Evolutionary conservation across 2,888 invertebrate genomes (phyloP).

Genomic region (Aradus depressus): DNA sequence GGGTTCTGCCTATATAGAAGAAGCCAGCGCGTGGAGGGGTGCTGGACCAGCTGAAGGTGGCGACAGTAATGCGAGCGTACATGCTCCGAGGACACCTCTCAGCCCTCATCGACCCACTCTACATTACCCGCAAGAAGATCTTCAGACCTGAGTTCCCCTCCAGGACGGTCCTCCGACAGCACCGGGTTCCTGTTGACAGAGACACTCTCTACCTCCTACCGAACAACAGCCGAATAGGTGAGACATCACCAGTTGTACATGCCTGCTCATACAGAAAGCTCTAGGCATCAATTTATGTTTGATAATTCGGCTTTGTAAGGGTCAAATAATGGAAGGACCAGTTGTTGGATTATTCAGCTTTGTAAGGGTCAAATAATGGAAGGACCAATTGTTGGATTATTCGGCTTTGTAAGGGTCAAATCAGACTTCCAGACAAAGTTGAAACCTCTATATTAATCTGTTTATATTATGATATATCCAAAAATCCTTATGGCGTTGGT

Average conservation of each 20-base stretch:
- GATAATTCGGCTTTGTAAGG: too few relatives aligned
- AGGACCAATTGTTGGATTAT: too few relatives aligned
- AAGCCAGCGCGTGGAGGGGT: neutral
- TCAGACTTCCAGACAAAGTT: too few relatives aligned
- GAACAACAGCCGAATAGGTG: slow-evolving; percentile 48
- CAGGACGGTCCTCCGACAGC: slow-evolving; percentile 32
- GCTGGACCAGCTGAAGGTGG: slow-evolving; percentile 7
- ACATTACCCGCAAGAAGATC: slow-evolving; percentile 41
- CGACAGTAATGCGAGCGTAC: slow-evolving; percentile 19
- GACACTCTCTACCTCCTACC: slow-evolving; percentile 56
- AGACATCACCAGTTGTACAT: neutral
- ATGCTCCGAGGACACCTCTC: slow-evolving; percentile 76
- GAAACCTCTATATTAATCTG: too few relatives aligned
- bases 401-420: too few relatives aligned
- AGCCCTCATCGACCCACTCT: slow-evolving; percentile 71
- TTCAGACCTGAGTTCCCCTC: slow-evolving; percentile 35
- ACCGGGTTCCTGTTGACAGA: slow-evolving; percentile 45
- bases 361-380: too few relatives aligned
- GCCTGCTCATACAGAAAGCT: neutral
- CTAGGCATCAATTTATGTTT: too few relatives aligned
- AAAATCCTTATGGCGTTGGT: too few relatives aligned
- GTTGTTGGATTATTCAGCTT: too few relatives aligned
- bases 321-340: too few relatives aligned
- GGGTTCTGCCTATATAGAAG: too few relatives aligned
- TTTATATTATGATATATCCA: too few relatives aligned